phyloP scores from a whole-genome alignment of 1,140 invertebrate species.

The Tetramorium parvispinum region DNA sequence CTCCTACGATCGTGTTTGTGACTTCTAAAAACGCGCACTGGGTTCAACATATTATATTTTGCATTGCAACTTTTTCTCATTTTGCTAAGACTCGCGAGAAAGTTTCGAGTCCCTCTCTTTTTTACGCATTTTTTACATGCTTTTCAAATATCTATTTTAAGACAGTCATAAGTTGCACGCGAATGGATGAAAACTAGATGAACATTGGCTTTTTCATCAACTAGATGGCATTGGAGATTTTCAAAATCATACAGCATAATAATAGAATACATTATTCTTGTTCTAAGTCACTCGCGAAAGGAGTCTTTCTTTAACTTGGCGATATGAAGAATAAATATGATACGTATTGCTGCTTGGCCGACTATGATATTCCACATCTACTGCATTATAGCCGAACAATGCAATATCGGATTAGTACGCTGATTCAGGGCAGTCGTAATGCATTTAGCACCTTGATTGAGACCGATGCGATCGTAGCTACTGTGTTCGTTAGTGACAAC shows the following conservation, averaged over 20 bases:
- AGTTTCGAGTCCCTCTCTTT: slow-evolving; percentile 9
- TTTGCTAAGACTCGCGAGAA: neutral
- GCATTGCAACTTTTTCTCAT: neutral
- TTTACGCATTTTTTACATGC: neutral
- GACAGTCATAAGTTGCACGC: neutral
- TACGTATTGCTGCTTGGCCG: slow-evolving; percentile 8
- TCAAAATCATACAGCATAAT: neutral
- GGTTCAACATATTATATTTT: neutral
- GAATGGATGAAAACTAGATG: neutral
- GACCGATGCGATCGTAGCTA: slow-evolving; percentile 45
- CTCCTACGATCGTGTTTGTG: neutral
- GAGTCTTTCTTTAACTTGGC: neutral
- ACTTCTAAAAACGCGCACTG: neutral
- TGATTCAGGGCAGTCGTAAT: slow-evolving; percentile 42
- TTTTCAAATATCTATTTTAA: neutral
- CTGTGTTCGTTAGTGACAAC: slow-evolving; percentile 33
- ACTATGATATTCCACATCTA: slow-evolving; percentile 3
- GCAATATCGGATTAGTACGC: slow-evolving; percentile 30
- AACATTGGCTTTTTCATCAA: neutral
- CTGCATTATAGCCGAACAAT: slow-evolving; percentile 48
- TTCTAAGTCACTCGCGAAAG: neutral
- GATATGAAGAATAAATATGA: neutral
- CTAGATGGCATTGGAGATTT: neutral
- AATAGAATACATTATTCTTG: neutral
- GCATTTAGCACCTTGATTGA: slow-evolving; percentile 58